Conservation (phyloP, 2,888 invertebrate species). For the Phortica magna region DNA sequence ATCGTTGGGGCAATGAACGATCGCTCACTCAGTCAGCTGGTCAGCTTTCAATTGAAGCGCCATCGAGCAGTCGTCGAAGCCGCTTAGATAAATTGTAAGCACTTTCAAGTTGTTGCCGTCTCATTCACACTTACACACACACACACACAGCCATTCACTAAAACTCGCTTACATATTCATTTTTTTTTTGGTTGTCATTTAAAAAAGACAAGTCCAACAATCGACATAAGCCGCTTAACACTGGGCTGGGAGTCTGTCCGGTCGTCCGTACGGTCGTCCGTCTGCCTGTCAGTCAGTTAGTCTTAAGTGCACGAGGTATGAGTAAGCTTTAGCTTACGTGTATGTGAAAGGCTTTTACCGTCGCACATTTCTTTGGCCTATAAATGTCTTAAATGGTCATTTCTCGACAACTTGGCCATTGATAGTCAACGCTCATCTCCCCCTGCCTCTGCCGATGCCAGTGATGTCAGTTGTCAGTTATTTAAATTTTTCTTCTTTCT, state of each 20-base stretch:
- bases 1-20: conserved; percentile 45
- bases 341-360: neutral
- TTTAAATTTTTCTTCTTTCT: no score
- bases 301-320: neutral
- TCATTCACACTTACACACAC: neutral
- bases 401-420: neutral
- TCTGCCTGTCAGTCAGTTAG: no score
- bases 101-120: neutral
- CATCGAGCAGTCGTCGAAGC: no score
- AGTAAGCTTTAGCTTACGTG: neutral
- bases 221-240: neutral
- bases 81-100: neutral
- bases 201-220: neutral
- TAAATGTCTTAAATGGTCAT: neutral
- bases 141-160: neutral
- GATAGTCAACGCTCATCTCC: no score
- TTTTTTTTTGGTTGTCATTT: conserved; percentile 8
- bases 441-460: no score
- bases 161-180: neutral
- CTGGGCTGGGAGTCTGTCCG: neutral
- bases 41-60: neutral
- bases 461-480: no score
- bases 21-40: neutral
- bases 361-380: neutral
- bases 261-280: no score